These are phyloP conservation scores for Monoplex corrugatus DNA, from an alignment of 2,888 invertebrate species.

Conservation along the genomic window DNA sequence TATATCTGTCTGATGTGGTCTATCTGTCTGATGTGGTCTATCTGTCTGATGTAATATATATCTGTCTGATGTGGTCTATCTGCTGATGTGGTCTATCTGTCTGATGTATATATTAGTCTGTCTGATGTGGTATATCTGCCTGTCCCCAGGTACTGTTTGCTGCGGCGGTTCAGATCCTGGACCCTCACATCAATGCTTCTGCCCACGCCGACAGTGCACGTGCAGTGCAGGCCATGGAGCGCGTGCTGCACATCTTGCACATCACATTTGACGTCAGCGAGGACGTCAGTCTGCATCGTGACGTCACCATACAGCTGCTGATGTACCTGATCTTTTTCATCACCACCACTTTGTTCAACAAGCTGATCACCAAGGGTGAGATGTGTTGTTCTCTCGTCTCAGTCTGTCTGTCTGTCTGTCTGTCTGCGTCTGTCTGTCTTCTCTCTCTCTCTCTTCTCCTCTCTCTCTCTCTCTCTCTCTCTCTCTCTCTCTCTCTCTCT, in stretches of 20 bases:
- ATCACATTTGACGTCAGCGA: slow-evolving; percentile 64
- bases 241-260: slow-evolving; percentile 66
- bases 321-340: slow-evolving; percentile 77
- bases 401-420: not conserved
- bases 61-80: too few species aligned
- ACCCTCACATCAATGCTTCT: slow-evolving; percentile 66
- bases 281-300: slow-evolving; percentile 65
- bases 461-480: too few species aligned
- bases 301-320: slow-evolving; percentile 72
- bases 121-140: not conserved
- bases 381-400: not conserved
- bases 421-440: not conserved
- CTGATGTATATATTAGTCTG: too few species aligned
- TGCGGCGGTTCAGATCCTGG: slow-evolving; percentile 64
- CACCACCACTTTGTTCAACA: slow-evolving; percentile 75
- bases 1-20: not conserved
- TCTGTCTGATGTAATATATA: too few species aligned
- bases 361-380: slow-evolving; percentile 72
- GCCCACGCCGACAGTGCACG: slow-evolving; percentile 52
- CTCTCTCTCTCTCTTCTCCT: too few species aligned
- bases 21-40: too few species aligned
- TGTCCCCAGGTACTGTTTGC: slow-evolving; percentile 70
- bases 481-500: too few species aligned
- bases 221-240: slow-evolving; percentile 59
- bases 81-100: too few species aligned